Evolutionary conservation across 1,140 invertebrate genomes (phyloP), one percentile per base, ranked within the genome.

Genomic region (Drosophila sp.): DNA sequence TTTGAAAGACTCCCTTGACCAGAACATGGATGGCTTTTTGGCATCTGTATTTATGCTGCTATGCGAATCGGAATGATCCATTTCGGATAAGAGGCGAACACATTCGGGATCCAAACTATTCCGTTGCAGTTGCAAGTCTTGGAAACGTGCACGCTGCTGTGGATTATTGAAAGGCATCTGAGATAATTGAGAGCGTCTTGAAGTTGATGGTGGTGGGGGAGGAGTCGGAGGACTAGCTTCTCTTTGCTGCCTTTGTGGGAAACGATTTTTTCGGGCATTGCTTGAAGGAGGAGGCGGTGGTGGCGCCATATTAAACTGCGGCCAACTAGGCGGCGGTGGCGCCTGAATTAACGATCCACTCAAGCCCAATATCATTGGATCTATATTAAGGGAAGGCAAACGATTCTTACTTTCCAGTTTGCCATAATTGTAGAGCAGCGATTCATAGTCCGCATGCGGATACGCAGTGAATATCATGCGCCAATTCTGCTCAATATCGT

Each of bases 401-500:
- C 80, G 77, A 74, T 90, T 90, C 61, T 91, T 90, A 0, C 56
- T n/a, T 33, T 81, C 72, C 38, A 91, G 7, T 3, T 70, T 77
- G 17, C 90, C 84, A 72, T 93, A 94, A 61, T 79, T 92, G 17
- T 91, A 79, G 1, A 94, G 60, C 40, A 94, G 63, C 1, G 93
- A 86, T 0, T 79, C 76, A 70, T 94, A 94, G 54, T 94, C 92
- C 11, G 92, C 72, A 73, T 93, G 91, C 0, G 92, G 89, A 32
- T 80, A 73, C 8, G 93, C 71, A 0, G 92, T 91, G 71, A 94
- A 94, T 60, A 94, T 93, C 41, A 84, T 72, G 44, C 91, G 91
- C 68, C 91, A 93, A 76, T 94, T 93, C 70, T 93, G 75, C 17
- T 93, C 92, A 17, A 94, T 93, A 76, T 93, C 91, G 30, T 92